Evolutionary conservation across 2,888 invertebrate genomes (phyloP).

Genomic region (Malthinus seriepunctatus): DNA sequence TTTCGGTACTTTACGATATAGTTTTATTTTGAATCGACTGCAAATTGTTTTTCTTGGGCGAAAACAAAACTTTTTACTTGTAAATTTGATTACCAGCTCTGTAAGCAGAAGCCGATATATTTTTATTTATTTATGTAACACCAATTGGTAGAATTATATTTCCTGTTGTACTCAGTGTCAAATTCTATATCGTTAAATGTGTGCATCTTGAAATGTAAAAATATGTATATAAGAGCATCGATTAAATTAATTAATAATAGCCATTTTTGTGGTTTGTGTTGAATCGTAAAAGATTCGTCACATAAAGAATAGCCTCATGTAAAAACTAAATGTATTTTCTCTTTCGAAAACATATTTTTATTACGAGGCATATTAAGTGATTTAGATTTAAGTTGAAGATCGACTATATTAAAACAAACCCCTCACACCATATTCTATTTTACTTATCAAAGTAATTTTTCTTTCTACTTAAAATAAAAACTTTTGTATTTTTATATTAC

Average conservation of each 20-base stretch:
- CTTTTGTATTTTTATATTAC: slow-evolving; percentile 9
- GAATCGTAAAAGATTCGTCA: slow-evolving; percentile 25
- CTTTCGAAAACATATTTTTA: slow-evolving; percentile 21
- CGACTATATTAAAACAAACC: slow-evolving; percentile 1
- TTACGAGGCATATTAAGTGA: slow-evolving; percentile 16
- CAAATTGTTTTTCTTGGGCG: too few relatives aligned
- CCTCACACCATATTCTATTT: slow-evolving; percentile 3
- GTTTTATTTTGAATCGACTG: too few relatives aligned
- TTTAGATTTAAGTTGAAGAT: slow-evolving; percentile 11
- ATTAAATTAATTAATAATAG: slow-evolving; percentile 26
- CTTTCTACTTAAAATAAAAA: slow-evolving; percentile 3
- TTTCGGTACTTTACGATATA: too few relatives aligned
- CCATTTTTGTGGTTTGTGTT: slow-evolving; percentile 32
- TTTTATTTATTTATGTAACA: slow-evolving; percentile 32
- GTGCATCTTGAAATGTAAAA: slow-evolving; percentile 39
- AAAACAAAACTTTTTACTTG: neutral
- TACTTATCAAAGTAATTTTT: slow-evolving; percentile 1
- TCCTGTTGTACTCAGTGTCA: slow-evolving; percentile 49
- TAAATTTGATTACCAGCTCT: slow-evolving; percentile 4
- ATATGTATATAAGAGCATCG: slow-evolving; percentile 31
- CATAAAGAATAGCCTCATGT: slow-evolving; percentile 35
- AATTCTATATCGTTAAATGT: slow-evolving; percentile 49
- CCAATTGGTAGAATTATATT: slow-evolving; percentile 45
- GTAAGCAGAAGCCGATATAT: neutral
- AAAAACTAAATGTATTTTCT: slow-evolving; percentile 12